Evolutionary conservation across 1,140 invertebrate genomes (phyloP), one percentile per base, ranked within the genome.

Genomic region (Trachymyrmex cornetzi): DNA sequence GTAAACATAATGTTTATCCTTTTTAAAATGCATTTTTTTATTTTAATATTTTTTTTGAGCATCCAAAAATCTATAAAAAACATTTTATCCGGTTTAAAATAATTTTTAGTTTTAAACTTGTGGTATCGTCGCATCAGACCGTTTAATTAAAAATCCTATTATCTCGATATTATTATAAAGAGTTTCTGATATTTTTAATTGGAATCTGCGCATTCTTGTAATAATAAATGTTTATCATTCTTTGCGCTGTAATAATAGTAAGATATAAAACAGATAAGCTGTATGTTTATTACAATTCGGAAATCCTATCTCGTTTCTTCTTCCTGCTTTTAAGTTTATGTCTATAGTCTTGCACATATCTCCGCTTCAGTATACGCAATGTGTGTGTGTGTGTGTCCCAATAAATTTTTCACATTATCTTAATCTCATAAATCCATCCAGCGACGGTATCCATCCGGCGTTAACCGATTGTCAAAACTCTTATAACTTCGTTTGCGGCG

Each of bases 381-480:
- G n/a, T n/a, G n/a, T n/a, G n/a, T n/a, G n/a, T n/a, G n/a, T n/a
- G n/a, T n/a, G n/a, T n/a, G 67, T 66, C 14, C 6, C 24, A 53
- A 14, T 34, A 69, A 77, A 53, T 80, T 55, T 30, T n/a, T n/a
- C 1, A 14, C 19, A 34, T 69, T 67, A 66, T 12, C 16, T 27
- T 55, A 55, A 71, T 71, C 50, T 71, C 64, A 44, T 55, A 81
- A 71, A 71, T 71, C n/a, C 27, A 55, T 80, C 22, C n/a, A 24
- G 22, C 50, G 19, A 81, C 30, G n/a, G 53, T 71, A 69, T 38
- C 14, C 48, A n/a, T 38, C n/a, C 5, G n/a, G 9, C 79, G n/a
- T 53, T 81, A 69, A 81, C 30, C 64, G 30, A 57, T 57, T 64
- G 77, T 69, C 79, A 64, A 57, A 57, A 71, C 64, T 55, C 50